Base-by-base conservation (phyloP, 2,888 invertebrate genomes). In the Taphrorychus bicolor region DNA sequence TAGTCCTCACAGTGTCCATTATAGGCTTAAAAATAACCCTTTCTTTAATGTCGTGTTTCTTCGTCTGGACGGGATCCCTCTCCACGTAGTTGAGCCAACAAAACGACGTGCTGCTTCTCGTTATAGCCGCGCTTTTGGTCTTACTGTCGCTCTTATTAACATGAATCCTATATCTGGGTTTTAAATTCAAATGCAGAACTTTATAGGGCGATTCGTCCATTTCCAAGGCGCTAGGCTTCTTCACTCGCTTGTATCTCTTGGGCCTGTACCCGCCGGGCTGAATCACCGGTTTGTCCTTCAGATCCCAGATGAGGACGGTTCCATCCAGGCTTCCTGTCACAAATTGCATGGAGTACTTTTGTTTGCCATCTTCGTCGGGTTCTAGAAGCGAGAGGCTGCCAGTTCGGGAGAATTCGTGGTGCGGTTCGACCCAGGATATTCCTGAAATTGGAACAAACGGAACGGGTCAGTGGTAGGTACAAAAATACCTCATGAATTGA, bases 361-460 rank as follows among this genome's bases (percentile, higher is more conserved):
- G 62, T 4, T 14, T 24, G 11, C 24, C 48, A 0, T 82, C 79
- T 9, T 77, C 76, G 74, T 70, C 62, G 72, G 81, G 83, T 71
- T 76, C 80, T 62, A 82, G 82, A 61, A 76, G 76, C 70, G 75
- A 80, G 11, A 87, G 82, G 81, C 80, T 83, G 0, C 92, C 92
- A 45, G 86, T 88, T 11, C 84, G 81, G 7, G 88, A 85, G 3
- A 91, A 78, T 66, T 82, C 83, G 72, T 86, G 85, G 73, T 86
- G 85, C 0, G 87, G 85, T 5, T 89, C 86, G n/a, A 91, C 74
- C 92, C 92, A 92, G 54, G 84, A 83, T 53, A 93, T 89, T 22
- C 73, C 74, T 75, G 14, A 14, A n/a, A n/a, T n/a, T n/a, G n/a
- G n/a, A n/a, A n/a, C n/a, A n/a, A n/a, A n/a, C n/a, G n/a, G n/a